These are phyloP conservation scores for Anas acuta DNA, from an alignment of 2,797 vertebrate genomes.

Conservation along the genomic window DNA sequence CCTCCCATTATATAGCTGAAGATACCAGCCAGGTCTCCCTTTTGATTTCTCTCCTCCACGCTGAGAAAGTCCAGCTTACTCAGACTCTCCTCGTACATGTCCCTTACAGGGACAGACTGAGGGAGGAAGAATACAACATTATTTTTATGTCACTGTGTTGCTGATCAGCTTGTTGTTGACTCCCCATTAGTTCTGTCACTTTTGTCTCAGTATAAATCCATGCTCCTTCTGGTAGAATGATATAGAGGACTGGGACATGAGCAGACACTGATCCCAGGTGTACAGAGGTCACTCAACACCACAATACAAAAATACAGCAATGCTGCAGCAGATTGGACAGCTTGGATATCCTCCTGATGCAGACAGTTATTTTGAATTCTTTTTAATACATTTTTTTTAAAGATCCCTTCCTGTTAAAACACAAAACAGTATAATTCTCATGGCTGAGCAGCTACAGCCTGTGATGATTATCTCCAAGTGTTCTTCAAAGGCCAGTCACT, in stretches of 20 bases:
- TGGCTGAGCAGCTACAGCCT: constrained; percentile 1
- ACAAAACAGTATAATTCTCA: neutral
- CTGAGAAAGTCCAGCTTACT: neutral
- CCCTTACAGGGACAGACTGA: neutral
- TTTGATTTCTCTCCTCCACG: neutral
- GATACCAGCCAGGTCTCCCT: neutral
- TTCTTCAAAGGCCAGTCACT: neutral
- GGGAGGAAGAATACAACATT: neutral
- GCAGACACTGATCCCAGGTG: neutral
- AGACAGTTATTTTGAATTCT: neutral
- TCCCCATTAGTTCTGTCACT: neutral
- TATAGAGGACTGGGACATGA: neutral
- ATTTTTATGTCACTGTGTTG: neutral
- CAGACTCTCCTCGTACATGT: neutral
- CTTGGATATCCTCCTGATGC: neutral
- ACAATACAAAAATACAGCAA: neutral
- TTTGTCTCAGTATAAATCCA: neutral
- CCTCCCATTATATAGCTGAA: neutral
- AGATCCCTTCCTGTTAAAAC: neutral
- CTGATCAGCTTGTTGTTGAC: neutral
- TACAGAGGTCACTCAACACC: neutral
- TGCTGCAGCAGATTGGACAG: neutral
- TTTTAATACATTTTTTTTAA: neutral
- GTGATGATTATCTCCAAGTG: neutral
- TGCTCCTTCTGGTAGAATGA: neutral